Percentiles rank a stretch among this genome's conserved stretches.
Conservation (phyloP, 2,797 vertebrate species). For the Esox lucius region DNA sequence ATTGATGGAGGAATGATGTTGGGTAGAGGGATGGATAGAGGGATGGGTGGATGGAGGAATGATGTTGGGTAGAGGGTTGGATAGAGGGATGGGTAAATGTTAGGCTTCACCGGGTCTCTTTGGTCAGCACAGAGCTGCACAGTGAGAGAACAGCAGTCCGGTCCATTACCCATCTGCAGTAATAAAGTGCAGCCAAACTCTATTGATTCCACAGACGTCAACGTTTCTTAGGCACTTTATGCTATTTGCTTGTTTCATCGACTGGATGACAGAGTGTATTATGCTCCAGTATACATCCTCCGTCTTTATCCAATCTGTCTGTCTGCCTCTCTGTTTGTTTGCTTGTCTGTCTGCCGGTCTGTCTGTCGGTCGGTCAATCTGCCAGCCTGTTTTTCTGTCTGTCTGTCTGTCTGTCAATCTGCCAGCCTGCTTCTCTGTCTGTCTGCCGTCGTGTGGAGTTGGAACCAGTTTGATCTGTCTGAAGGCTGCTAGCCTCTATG, state of each 20-base stretch:
- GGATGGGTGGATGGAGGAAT: no score
- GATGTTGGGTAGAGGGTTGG: no score
- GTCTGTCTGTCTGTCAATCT: no score
- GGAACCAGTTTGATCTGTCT: no score
- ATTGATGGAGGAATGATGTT: no score
- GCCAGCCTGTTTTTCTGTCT: no score
- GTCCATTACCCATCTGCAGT: not conserved
- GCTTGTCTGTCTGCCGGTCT: not conserved
- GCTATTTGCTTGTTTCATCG: slow-evolving; percentile 30
- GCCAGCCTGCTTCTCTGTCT: no score
- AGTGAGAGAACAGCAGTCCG: not conserved
- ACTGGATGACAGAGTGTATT: slow-evolving; percentile 29
- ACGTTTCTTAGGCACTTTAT: slow-evolving; percentile 18
- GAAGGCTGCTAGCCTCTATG: no score
- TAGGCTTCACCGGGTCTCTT: not conserved
- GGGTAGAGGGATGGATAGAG: no score
- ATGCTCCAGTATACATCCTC: slow-evolving; percentile 29
- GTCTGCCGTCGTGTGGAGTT: no score
- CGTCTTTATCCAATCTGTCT: slow-evolving; percentile 28
- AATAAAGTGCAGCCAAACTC: slow-evolving; percentile 7
- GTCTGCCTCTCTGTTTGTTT: not conserved
- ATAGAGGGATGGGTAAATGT: no score
- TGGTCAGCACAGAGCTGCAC: not conserved
- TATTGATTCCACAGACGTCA: slow-evolving; percentile 15
- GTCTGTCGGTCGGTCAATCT: no score